Percentiles rank a stretch among this genome's conserved stretches.
Evolutionary conservation across 2,113 vertebrate species (phyloP).

Genomic region (Zosterops japonicus): DNA sequence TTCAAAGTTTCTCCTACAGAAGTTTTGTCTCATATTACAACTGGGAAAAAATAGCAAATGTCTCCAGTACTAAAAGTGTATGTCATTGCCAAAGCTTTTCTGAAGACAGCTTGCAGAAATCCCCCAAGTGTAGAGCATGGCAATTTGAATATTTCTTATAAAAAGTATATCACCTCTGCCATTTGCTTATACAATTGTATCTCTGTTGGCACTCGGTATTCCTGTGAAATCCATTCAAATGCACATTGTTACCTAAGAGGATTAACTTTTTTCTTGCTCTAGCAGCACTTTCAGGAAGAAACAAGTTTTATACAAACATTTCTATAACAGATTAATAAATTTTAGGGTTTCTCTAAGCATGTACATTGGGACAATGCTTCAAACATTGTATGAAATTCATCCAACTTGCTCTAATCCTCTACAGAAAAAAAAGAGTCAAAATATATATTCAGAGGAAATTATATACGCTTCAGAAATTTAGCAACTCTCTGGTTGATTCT

Average conservation of each 20-base stretch:
- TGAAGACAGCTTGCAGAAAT: neutral
- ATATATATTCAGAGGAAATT: neutral
- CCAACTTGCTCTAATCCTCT: neutral
- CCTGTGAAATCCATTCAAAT: neutral
- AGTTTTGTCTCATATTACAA: neutral
- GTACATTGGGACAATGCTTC: neutral
- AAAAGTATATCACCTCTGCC: neutral
- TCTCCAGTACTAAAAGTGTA: neutral
- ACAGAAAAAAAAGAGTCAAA: neutral
- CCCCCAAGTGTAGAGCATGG: neutral
- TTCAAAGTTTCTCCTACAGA: neutral
- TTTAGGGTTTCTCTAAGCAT: neutral
- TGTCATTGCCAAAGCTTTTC: neutral
- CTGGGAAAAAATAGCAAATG: neutral
- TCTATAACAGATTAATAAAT: neutral
- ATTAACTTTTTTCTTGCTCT: neutral
- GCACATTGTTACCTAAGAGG: neutral
- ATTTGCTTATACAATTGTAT: neutral
- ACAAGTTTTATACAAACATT: neutral
- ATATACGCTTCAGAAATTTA: neutral
- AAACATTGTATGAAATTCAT: neutral
- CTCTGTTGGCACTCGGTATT: neutral
- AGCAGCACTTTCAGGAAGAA: neutral
- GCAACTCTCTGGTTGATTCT: neutral
- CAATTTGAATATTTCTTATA: neutral